Evolutionary conservation across 92 coral and sea anemone species (phyloP).

Genomic region (Umimayanthus chanpuru): DNA sequence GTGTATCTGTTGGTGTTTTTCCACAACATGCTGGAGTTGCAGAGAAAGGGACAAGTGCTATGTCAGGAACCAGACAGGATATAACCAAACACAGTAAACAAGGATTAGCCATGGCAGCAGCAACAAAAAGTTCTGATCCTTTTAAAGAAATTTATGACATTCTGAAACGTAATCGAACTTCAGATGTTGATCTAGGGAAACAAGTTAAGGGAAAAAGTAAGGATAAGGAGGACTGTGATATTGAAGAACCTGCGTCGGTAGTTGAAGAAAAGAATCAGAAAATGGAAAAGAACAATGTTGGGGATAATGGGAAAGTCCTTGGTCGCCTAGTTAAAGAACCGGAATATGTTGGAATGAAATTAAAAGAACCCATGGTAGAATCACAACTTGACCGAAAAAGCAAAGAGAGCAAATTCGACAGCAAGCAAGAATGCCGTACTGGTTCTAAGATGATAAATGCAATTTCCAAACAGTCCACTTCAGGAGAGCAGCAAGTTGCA

Average conservation of each 20-base stretch:
- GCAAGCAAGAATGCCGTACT: neutral
- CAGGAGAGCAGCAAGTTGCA: neutral
- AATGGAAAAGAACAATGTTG: neutral
- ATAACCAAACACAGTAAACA: neutral
- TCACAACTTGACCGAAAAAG: neutral
- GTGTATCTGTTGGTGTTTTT: neutral
- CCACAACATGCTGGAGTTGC: neutral
- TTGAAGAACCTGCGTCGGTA: neutral
- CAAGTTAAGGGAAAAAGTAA: neutral
- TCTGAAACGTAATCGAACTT: constrained; percentile 57
- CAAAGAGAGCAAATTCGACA: neutral
- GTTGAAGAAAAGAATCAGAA: neutral
- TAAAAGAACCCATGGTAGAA: neutral
- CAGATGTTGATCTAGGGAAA: neutral
- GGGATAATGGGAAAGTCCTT: neutral
- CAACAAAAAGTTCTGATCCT: constrained; percentile 59
- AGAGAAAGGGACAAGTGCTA: neutral
- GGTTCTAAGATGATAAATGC: neutral
- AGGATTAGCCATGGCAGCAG: constrained; percentile 49
- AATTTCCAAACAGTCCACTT: neutral
- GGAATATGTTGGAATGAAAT: neutral
- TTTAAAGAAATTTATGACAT: constrained; percentile 61
- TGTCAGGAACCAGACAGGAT: neutral
- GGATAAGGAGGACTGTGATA: neutral
- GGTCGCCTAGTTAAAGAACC: neutral